Conservation (phyloP, 2,113 vertebrate genomes). For the Struthidea cinerea region DNA sequence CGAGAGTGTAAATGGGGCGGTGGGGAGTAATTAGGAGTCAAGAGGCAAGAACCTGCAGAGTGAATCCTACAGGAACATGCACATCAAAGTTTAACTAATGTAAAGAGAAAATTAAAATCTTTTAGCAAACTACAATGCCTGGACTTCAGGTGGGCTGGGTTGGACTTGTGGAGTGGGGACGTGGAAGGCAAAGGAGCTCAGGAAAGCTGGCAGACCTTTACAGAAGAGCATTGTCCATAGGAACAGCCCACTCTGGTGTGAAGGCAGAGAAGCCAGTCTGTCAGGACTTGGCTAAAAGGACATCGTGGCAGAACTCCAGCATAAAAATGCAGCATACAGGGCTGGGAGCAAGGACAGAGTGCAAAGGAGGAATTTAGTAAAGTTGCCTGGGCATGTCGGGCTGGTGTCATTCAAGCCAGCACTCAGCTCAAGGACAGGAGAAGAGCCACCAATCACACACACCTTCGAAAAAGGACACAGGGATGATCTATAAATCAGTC, state of each 20-base stretch:
- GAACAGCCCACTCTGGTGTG: not conserved
- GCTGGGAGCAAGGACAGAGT: not conserved
- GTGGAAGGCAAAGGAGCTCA: not conserved
- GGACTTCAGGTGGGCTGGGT: not conserved
- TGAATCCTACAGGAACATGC: not conserved
- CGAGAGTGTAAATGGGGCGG: not conserved
- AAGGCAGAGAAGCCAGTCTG: not conserved
- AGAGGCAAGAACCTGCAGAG: not conserved
- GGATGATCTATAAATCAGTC: not conserved
- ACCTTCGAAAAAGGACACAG: not conserved
- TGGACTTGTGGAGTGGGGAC: not conserved
- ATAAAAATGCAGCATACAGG: not conserved
- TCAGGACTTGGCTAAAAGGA: not conserved
- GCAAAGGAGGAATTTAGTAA: not conserved
- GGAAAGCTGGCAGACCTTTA: not conserved
- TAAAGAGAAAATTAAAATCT: not conserved
- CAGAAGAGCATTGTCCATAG: not conserved
- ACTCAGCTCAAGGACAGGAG: not conserved
- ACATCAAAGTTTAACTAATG: not conserved
- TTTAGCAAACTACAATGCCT: not conserved
- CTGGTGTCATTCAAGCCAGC: not conserved
- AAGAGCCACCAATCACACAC: not conserved
- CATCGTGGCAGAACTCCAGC: not conserved
- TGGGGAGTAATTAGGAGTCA: not conserved
- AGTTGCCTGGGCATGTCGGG: not conserved